Conservation (phyloP, 2,797 vertebrate genomes). For the Spondyliosoma cantharus region DNA sequence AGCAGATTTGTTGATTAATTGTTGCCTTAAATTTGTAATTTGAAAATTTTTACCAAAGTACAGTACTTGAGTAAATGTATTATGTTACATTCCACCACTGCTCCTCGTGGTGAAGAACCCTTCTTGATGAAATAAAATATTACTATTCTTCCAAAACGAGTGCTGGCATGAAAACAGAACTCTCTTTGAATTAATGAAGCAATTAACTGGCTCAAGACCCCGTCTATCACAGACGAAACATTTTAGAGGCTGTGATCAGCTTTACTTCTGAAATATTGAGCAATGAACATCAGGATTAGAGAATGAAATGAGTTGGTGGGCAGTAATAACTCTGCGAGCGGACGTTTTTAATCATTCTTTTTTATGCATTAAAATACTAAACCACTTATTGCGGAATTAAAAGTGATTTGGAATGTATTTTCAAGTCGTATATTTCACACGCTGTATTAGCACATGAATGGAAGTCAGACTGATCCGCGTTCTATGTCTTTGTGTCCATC, state of each 20-base stretch:
- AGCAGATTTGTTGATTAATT: too few species aligned
- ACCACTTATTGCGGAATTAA: slow-evolving; percentile 51
- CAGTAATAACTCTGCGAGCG: slow-evolving; percentile 60
- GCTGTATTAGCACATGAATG: neutral
- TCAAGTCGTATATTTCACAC: slow-evolving; percentile 25
- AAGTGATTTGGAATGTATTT: slow-evolving; percentile 43
- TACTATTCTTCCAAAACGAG: slow-evolving; percentile 10
- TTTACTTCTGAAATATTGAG: slow-evolving; percentile 63
- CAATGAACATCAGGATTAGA: slow-evolving; percentile 51
- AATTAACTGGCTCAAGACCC: slow-evolving; percentile 50
- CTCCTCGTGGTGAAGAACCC: slow-evolving; percentile 1
- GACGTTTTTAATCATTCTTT: slow-evolving; percentile 50
- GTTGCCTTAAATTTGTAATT: too few species aligned
- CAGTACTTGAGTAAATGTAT: neutral
- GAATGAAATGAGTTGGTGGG: slow-evolving; percentile 54
- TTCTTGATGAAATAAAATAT: neutral
- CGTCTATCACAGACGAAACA: slow-evolving; percentile 51
- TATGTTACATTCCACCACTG: neutral
- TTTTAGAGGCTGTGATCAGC: slow-evolving; percentile 57
- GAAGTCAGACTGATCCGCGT: slow-evolving; percentile 17
- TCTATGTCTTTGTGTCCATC: slow-evolving; percentile 44
- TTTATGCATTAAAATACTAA: slow-evolving; percentile 46
- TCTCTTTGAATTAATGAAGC: slow-evolving; percentile 59
- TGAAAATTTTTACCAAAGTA: neutral
- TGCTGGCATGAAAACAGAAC: slow-evolving; percentile 42